phyloP scores from a whole-genome alignment of 2,797 vertebrate genomes.

The Onychomys arenicola region DNA sequence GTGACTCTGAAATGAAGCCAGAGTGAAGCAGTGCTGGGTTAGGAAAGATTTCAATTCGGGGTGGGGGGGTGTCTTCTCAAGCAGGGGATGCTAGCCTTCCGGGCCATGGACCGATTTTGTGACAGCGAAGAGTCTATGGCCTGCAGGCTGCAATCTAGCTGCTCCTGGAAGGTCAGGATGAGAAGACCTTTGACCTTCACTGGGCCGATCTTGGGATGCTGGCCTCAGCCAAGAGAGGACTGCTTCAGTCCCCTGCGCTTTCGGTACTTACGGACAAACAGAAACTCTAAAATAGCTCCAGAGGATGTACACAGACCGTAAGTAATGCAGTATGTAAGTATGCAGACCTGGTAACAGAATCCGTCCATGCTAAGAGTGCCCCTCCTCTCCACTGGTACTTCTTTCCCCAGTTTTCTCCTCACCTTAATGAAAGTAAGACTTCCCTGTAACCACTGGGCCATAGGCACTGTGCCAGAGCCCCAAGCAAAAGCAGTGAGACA shows the following conservation, averaged over 20 bases:
- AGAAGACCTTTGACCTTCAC: neutral
- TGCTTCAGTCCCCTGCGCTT: neutral
- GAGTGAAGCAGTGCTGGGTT: neutral
- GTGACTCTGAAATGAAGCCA: neutral
- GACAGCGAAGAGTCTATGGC: neutral
- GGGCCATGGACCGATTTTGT: neutral
- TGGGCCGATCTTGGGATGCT: neutral
- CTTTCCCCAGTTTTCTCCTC: neutral
- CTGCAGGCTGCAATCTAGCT: neutral
- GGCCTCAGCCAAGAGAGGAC: neutral
- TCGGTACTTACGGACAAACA: neutral
- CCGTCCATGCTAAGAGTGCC: accelerated
- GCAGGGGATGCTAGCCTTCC: too few relatives aligned
- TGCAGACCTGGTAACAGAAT: neutral
- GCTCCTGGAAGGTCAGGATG: neutral
- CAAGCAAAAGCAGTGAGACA: neutral
- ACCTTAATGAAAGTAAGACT: neutral
- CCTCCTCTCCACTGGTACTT: neutral
- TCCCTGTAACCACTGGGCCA: neutral
- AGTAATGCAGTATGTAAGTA: too few relatives aligned
- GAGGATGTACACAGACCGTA: neutral
- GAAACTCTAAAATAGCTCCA: neutral
- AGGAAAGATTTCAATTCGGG: neutral
- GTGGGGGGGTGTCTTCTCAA: neutral
- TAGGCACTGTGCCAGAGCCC: neutral